phyloP scores from a whole-genome alignment of 2,797 vertebrate genomes.

The Odontamblyopus rebecca region DNA sequence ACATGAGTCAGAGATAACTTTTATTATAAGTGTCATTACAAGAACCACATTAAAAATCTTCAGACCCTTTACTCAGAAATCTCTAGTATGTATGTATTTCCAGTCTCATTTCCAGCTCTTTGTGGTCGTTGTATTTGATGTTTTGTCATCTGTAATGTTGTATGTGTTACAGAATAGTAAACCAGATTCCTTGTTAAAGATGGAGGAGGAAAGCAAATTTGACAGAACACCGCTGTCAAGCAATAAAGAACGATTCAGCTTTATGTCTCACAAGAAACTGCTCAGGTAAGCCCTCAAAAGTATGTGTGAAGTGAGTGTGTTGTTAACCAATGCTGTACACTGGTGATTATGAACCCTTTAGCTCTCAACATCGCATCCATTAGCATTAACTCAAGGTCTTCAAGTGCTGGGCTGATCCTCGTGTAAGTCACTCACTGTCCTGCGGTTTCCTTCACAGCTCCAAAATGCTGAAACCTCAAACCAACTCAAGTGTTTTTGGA shows the following conservation, averaged over 20 bases:
- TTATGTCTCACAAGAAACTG: conserved; percentile 92
- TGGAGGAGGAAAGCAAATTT: conserved; percentile 95
- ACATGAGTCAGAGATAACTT: neutral
- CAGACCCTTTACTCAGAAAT: too few species aligned
- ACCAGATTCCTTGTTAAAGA: conserved; percentile 96
- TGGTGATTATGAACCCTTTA: conserved; percentile 41
- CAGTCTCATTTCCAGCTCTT: neutral
- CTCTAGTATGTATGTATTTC: too few species aligned
- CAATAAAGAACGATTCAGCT: conserved; percentile 94
- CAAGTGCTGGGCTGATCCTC: conserved; percentile 31
- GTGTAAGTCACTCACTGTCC: conserved; percentile 34
- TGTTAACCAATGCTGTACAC: conserved; percentile 35
- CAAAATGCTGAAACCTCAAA: conserved; percentile 90
- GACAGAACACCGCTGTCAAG: conserved; percentile 86
- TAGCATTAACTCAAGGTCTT: conserved; percentile 53
- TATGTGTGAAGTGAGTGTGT: conserved; percentile 9
- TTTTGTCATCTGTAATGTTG: neutral
- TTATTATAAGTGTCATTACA: neutral
- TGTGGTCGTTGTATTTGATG: neutral
- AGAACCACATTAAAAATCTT: neutral
- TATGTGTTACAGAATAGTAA: conserved; percentile 91
- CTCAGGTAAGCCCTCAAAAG: conserved; percentile 81
- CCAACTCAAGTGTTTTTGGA: conserved; percentile 90
- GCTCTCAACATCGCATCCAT: conserved; percentile 43
- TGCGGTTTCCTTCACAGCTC: conserved; percentile 77